phyloP scores from a whole-genome alignment of 2,797 vertebrate species.

The Acridotheres tristis region DNA sequence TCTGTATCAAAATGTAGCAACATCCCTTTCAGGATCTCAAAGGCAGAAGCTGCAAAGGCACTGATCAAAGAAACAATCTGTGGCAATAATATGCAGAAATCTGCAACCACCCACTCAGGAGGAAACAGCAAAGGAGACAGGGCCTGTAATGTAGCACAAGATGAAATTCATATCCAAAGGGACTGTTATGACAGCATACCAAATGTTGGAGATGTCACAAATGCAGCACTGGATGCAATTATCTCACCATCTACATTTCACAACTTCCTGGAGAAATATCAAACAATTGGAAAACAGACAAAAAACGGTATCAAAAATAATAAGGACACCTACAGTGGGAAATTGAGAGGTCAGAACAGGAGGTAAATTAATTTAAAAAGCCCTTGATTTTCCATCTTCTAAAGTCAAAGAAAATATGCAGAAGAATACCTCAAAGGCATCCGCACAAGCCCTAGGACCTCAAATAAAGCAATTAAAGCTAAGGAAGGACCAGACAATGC shows the following conservation, averaged over 20 bases:
- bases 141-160: background rate
- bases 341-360: background rate
- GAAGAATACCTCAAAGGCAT: conserved; percentile 15
- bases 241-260: background rate
- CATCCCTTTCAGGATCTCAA: background rate
- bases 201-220: background rate
- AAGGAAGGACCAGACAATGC: background rate
- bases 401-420: conserved; percentile 41
- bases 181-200: background rate
- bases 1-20: conserved; percentile 1
- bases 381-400: background rate
- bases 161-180: conserved; percentile 1
- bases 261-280: background rate
- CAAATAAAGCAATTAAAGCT: conserved; percentile 35
- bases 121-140: background rate
- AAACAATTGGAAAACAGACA: conserved; percentile 8
- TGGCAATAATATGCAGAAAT: background rate
- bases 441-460: background rate
- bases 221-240: background rate
- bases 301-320: background rate
- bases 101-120: background rate
- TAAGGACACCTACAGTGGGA: background rate
- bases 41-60: conserved; percentile 12
- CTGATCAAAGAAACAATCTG: background rate
- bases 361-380: background rate